These are phyloP conservation scores for Rhegmatorhina hoffmannsi DNA, from an alignment of 2,113 vertebrate species.

Conservation along the genomic window DNA sequence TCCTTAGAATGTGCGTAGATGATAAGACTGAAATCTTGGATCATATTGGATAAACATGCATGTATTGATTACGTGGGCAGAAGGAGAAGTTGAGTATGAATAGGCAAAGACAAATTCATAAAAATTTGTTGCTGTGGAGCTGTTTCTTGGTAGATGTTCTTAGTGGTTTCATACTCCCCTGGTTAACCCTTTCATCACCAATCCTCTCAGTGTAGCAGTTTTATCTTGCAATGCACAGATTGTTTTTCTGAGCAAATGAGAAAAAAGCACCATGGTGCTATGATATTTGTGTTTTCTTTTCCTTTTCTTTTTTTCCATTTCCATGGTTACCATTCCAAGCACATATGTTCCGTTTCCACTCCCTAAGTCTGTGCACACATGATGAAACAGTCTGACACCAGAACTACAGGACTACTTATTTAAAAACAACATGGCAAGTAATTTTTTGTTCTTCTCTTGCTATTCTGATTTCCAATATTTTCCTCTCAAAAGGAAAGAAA, in stretches of 20 bases:
- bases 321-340: neutral
- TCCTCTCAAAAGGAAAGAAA: rapidly evolving
- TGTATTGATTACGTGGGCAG: neutral
- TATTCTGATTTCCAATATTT: neutral
- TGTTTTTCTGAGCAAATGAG: neutral
- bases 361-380: neutral
- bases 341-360: neutral
- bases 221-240: neutral
- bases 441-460: neutral
- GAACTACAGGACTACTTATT: neutral
- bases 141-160: neutral
- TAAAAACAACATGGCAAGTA: neutral
- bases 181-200: neutral
- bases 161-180: neutral
- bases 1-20: neutral
- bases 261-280: neutral
- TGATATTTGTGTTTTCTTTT: neutral
- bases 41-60: neutral
- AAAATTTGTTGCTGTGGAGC: neutral
- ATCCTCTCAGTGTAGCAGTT: neutral
- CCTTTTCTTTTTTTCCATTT: neutral
- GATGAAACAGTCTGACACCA: neutral
- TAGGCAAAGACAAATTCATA: neutral
- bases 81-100: neutral
- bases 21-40: neutral